phyloP scores from a whole-genome alignment of 2,888 invertebrate genomes.

The Azorinus chamasolen region DNA sequence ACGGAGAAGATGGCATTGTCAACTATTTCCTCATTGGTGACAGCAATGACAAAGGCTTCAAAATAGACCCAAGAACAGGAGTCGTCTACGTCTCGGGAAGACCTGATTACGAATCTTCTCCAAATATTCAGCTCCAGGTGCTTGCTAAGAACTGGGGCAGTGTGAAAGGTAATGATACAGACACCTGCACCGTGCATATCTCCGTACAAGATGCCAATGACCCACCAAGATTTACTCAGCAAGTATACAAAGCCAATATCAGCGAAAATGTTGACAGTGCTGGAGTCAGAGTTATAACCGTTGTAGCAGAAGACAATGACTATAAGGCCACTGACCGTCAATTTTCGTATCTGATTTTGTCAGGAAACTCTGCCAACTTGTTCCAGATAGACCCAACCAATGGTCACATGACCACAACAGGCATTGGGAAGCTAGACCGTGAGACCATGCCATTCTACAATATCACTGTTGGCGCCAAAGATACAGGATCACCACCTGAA shows the following conservation, averaged over 20 bases:
- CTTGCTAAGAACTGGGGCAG: slow-evolving; percentile 98
- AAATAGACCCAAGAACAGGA: slow-evolving; percentile 93
- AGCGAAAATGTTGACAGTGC: slow-evolving; percentile 94
- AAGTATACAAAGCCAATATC: slow-evolving; percentile 92
- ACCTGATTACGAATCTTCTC: slow-evolving; percentile 87
- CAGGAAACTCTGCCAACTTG: slow-evolving; percentile 69
- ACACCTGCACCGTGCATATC: slow-evolving; percentile 97
- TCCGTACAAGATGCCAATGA: slow-evolving; percentile 98
- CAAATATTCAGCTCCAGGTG: slow-evolving; percentile 90
- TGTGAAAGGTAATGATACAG: slow-evolving; percentile 97
- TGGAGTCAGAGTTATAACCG: slow-evolving; percentile 93
- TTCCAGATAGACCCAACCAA: slow-evolving; percentile 73
- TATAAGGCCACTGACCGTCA: slow-evolving; percentile 71
- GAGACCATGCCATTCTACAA: slow-evolving; percentile 76
- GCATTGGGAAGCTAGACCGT: slow-evolving; percentile 76
- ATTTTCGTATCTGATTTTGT: slow-evolving; percentile 78
- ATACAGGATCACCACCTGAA: slow-evolving; percentile 78
- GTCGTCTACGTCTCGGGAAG: slow-evolving; percentile 93
- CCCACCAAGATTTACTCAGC: slow-evolving; percentile 96
- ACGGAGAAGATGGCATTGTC: slow-evolving; percentile 87
- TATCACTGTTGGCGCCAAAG: slow-evolving; percentile 80
- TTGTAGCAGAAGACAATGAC: slow-evolving; percentile 90
- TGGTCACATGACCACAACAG: slow-evolving; percentile 76
- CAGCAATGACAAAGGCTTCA: slow-evolving; percentile 96
- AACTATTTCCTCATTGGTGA: slow-evolving; percentile 97